Conservation (phyloP, 1,140 invertebrate genomes). For the Myzus persicae region DNA sequence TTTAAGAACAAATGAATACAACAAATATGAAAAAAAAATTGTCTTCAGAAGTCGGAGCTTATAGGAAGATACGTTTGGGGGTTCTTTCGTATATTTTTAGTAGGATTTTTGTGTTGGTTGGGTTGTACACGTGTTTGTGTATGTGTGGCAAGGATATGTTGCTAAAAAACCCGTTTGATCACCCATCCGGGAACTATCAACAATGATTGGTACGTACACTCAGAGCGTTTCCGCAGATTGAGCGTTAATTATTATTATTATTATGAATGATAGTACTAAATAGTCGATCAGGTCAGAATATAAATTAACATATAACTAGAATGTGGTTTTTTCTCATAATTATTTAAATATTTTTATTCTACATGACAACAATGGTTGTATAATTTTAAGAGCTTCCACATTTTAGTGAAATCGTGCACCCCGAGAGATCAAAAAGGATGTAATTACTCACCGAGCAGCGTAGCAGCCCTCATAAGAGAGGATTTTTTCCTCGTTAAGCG, state of each 20-base stretch:
- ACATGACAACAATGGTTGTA: neutral
- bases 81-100: too few relatives aligned
- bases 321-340: neutral
- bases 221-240: too few relatives aligned
- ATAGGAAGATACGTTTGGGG: too few relatives aligned
- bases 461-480: neutral
- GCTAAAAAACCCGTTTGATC: too few relatives aligned
- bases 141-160: too few relatives aligned
- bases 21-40: too few relatives aligned
- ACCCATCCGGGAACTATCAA: too few relatives aligned
- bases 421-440: conserved; percentile 17
- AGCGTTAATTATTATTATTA: neutral
- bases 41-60: too few relatives aligned
- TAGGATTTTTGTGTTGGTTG: too few relatives aligned
- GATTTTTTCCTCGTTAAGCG: neutral
- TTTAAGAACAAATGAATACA: too few relatives aligned
- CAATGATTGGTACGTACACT: too few relatives aligned
- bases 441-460: conserved; percentile 16
- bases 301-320: neutral
- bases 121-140: too few relatives aligned
- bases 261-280: neutral
- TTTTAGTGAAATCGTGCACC: neutral
- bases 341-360: neutral
- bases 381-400: neutral
- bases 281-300: neutral